Evolutionary conservation across 1,140 invertebrate genomes (phyloP), one percentile per base, ranked within the genome.

Genomic region (Cyclargus thomasi): DNA sequence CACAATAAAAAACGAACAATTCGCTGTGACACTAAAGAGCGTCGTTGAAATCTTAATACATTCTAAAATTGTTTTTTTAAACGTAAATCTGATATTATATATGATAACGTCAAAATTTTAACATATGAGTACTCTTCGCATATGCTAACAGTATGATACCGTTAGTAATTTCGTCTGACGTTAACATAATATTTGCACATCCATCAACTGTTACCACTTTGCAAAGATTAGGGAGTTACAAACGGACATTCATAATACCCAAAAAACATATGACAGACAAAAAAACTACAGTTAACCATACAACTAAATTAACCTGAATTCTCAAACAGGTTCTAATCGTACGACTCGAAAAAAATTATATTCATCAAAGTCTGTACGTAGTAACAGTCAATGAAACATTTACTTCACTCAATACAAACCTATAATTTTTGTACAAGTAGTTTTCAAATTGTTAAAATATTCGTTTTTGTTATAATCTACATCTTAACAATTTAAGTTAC

Each of bases 141-240:
- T n/a, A n/a, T n/a, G n/a, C n/a, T n/a, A n/a, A n/a, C n/a, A 4
- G 10, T 20, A 18, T 59, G 2, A 55, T 59, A 59, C 20, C 18
- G 55, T 59, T 59, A 11, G 20, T 18, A 59, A 21, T 59, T 20
- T 21, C 10, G 14, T 47, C 10, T 20, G 18, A 20, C 17, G 55
- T 59, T 20, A 59, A 21, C 17, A 59, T 59, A 59, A 59, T 59
- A 59, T 59, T 59, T 59, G 55, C 55, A 59, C 55, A 59, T 20
- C 55, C 18, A 59, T 59, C 5, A 11, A 21, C 18, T 21, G 55
- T 21, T 59, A 16, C n/a, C 2, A 20, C 18, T 18, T 59, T 8
- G 53, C 18, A 3, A 18, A 55, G 53, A 17, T 7, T 20, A 11
- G 55, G 18, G 55, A 59, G 18, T 59, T 11, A 59, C 20, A 20